phyloP scores from a whole-genome alignment of 2,797 vertebrate genomes.

The Myotis pilosus region DNA sequence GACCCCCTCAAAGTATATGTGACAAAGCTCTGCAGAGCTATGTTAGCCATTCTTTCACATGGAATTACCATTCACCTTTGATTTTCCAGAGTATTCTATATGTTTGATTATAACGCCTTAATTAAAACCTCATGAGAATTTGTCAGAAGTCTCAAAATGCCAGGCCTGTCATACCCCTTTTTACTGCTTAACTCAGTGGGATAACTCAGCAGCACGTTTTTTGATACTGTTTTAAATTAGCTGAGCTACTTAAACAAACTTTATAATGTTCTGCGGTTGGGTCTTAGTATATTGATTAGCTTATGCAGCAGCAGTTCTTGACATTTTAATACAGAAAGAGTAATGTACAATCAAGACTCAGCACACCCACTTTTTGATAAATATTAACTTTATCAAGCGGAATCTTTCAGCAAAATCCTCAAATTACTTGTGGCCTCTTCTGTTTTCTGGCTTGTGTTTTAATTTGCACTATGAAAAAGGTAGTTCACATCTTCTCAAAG shows the following conservation, averaged over 20 bases:
- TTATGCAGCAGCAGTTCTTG: conserved; percentile 76
- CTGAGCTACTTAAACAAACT: conserved; percentile 80
- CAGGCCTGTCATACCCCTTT: conserved; percentile 69
- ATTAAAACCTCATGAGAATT: conserved; percentile 74
- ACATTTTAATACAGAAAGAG: conserved; percentile 79
- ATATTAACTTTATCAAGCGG: conserved; percentile 76
- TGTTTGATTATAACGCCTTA: conserved; percentile 71
- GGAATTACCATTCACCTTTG: conserved; percentile 72
- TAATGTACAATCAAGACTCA: conserved; percentile 7
- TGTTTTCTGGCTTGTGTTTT: conserved; percentile 51
- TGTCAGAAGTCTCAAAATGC: conserved; percentile 71
- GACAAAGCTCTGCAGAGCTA: conserved; percentile 73
- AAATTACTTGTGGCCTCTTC: conserved; percentile 48
- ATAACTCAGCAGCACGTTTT: conserved; percentile 72
- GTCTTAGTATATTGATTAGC: conserved; percentile 73
- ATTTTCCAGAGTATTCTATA: conserved; percentile 73
- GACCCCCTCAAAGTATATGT: conserved; percentile 76
- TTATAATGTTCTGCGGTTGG: conserved; percentile 69
- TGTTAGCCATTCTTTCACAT: conserved; percentile 63
- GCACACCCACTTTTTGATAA: conserved; percentile 61
- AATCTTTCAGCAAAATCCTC: conserved; percentile 70
- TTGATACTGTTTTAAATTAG: conserved; percentile 77
- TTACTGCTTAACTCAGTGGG: conserved; percentile 71
- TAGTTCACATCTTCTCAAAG: conserved; percentile 27
- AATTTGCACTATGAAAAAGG: conserved; percentile 64